Base-by-base conservation (phyloP, 2,113 vertebrate genomes). In the Plotosus lineatus region DNA sequence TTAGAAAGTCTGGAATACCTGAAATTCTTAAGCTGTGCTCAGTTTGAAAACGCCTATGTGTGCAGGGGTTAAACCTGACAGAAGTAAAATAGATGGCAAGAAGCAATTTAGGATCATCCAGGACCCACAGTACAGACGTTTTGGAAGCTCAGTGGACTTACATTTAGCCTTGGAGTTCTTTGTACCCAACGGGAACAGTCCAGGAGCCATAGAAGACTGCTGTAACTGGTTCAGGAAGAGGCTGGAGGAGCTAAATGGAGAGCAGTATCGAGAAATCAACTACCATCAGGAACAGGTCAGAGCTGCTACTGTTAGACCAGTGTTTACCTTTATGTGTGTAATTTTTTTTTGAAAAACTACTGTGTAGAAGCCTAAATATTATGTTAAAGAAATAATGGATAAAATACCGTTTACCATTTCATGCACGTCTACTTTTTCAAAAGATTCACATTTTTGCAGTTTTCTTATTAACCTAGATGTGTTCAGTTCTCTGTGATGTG, bases 261-360 rank as follows among this genome's bases (percentile, higher is more conserved):
- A 97, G 66, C 95, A 94, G 56, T 85, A 85, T 75, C 90, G 86
- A 21, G 90, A 95, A 42, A 60, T 92, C 4, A 87, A 90, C 60
- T 95, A 94, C 56, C 98, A 99, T 82, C 96, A 97, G 85, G 96
- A 99, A 28, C 96, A 98, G 96, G 98, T 97, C 69, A 61, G 38
- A 46, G 33, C 26, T 40, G 14, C 10, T 28, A 17, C 21, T 77
- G 5, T 46, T 74, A 55, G 28, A 55, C 38, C 3, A 33, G 68
- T 1, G 68, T 40, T 40, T 5, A 8, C 1, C 0, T 40, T 66
- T 5, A 1, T 26, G 11, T 17, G 42, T 66, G 21, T 19, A 66
- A 15, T 8, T 69, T 14, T 1, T 23, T 5, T 40, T 11, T 42
- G 21, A 42, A 36, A n/a, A n/a, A n/a, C n/a, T n/a, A n/a, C n/a